Base-by-base conservation (phyloP, 2,113 vertebrate species). In the Meles meles region DNA sequence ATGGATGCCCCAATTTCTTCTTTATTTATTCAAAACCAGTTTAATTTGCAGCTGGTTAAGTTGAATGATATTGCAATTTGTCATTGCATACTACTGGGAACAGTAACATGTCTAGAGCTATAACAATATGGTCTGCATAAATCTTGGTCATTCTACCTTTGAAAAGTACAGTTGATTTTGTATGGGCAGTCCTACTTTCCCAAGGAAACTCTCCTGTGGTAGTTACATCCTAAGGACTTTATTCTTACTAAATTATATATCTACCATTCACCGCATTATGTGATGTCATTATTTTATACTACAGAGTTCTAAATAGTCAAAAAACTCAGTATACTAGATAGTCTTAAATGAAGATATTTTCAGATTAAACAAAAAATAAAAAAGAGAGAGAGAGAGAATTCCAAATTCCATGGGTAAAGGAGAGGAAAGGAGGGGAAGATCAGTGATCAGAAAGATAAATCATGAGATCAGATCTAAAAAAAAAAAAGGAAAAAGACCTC, bases 1-100 rank as follows among this genome's bases (percentile, higher is more conserved):
- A 85, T 34, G 3, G 49, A 90, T 93, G 57, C 21, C 21, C 44
- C 2, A 10, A 67, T 96, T 93, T 88, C 21, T 63, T 93, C 55
- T 88, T 59, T 12, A 9, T 81, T 84, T 93, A 87, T 69, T 71
- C 29, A 94, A 92, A 87, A 18, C 10, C 47, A n/a, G 21, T 93
- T 97, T 93, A 95, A 96, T 92, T 76, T 94, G 6, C 34, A 93
- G 49, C 47, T 4, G 15, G 7, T 81, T 93, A 92, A 63, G 27
- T 67, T 93, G 67, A 81, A 63, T 61, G 20, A 86, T 88, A 61
- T 44, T 87, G 65, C 8, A 82, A 76, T 69, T 59, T 93, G 31
- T n/a, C 21, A 55, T 34, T 11, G 0, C 17, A 55, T 85, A 71
- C 34, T 81, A 23, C 15, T 74, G n/a, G 37, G 44, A 67, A 8